Evolutionary conservation across 2,113 vertebrate species (phyloP), one percentile per base, ranked within the genome.

Genomic region (Pseudois nayaur): DNA sequence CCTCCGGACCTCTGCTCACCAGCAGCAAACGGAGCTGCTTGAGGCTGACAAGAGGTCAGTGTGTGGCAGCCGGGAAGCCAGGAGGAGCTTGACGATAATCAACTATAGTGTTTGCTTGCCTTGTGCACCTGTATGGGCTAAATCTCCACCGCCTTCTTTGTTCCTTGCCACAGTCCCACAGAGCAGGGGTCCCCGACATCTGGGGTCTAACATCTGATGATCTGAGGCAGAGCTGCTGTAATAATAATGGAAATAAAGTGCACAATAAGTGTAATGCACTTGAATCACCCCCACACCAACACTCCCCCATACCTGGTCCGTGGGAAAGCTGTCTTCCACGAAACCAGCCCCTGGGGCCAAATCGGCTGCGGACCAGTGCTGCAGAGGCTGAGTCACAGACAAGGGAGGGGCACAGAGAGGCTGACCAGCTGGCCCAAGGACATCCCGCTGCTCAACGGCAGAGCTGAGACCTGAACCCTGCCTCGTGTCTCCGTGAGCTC

Each of bases 101-200:
- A 31, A 10, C 36, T 31, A n/a, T 3, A 74, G 6, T 2, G 10
- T 31, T 40, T 55, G 6, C 29, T 6, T 21, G 1, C 29, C 12
- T 23, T 1, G 29, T 27, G 36, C 1, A 4, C 31, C 16, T 12
- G 19, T 2, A 5, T 8, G 31, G 8, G 25, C 9, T 13, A 2
- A 13, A 12, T 33, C 10, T 40, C 89, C 5, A 19, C 60, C 0
- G 4, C 16, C 50, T 27, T 45, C 43, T 9, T 3, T 6, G 36
- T 10, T 36, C 57, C 29, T 31, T 11, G 7, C 45, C 50, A 82
- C 60, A 12, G 9, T 31, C 33, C 50, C 15, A n/a, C 62, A n/a
- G 33, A 64, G 62, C 31, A 64, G 15, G 15, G 31, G 62, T 64
- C 62, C 62, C 31, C 15, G 1, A 64, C 31, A n/a, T n/a, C 62